phyloP scores from a whole-genome alignment of 2,113 vertebrate genomes.

The Xenus cinereus region DNA sequence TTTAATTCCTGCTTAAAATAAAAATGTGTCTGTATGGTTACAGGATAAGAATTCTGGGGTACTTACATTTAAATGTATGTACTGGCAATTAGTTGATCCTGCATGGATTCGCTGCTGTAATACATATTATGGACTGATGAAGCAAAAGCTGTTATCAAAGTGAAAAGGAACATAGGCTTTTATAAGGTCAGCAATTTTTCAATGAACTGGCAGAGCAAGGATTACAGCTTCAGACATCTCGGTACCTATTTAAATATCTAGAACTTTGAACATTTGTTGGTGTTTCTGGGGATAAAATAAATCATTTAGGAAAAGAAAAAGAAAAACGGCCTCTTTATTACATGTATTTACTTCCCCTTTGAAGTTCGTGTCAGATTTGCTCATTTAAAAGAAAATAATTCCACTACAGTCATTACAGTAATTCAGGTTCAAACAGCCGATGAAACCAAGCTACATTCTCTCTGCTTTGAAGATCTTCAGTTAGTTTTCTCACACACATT shows the following conservation, averaged over 20 bases:
- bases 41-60: neutral
- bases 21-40: neutral
- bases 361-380: conserved; percentile 56
- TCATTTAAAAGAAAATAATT: conserved; percentile 70
- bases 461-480: conserved; percentile 63
- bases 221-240: conserved; percentile 55
- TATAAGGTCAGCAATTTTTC: conserved; percentile 57
- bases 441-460: conserved; percentile 54
- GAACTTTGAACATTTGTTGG: conserved; percentile 60
- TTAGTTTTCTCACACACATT: conserved; percentile 36
- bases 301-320: conserved; percentile 52
- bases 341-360: conserved; percentile 64
- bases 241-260: conserved; percentile 48
- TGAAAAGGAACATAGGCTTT: conserved; percentile 29
- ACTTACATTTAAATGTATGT: conserved; percentile 31
- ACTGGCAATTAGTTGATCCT: conserved; percentile 47
- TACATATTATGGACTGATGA: conserved; percentile 16
- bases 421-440: conserved; percentile 63
- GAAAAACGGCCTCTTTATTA: conserved; percentile 36
- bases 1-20: conserved; percentile 28
- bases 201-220: conserved; percentile 22
- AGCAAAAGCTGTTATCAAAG: conserved; percentile 51
- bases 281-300: conserved; percentile 64
- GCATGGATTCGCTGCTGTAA: neutral
- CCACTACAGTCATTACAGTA: conserved; percentile 66